Conservation (phyloP, 2,888 invertebrate species). For the Limnephilus auricula region DNA sequence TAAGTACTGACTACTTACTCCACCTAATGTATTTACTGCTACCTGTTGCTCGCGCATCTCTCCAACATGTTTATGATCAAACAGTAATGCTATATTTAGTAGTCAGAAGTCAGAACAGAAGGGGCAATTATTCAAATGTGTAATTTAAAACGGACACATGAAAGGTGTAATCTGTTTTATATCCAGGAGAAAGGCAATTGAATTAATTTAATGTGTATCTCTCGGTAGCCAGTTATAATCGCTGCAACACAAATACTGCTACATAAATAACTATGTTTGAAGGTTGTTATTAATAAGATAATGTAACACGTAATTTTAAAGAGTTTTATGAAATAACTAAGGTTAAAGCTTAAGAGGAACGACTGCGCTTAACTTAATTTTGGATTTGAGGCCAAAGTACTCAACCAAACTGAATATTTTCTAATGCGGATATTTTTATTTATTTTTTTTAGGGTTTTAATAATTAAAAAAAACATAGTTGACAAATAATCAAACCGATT, state of each 20-base stretch:
- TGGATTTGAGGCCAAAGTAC: no score
- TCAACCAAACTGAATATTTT: no score
- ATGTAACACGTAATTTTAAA: not conserved
- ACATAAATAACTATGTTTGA: not conserved
- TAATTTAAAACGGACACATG: slow-evolving; percentile 12
- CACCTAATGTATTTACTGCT: not conserved
- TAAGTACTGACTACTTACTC: slow-evolving; percentile 71
- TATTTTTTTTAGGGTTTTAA: no score
- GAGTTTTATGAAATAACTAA: no score
- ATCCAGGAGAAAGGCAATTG: slow-evolving; percentile 2
- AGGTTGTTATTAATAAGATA: not conserved
- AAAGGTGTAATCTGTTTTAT: not conserved
- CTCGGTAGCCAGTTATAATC: not conserved
- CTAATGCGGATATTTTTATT: no score
- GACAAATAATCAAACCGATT: no score
- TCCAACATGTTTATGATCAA: not conserved
- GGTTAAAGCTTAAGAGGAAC: no score
- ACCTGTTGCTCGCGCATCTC: slow-evolving; percentile 5
- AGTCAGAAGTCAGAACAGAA: not conserved
- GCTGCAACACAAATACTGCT: not conserved
- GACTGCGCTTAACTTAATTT: no score
- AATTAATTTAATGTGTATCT: not conserved
- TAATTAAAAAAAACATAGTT: no score
- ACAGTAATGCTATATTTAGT: not conserved
- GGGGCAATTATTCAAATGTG: slow-evolving; percentile 24